These are phyloP conservation scores for Hypocryptadius cinnamomeus DNA, from an alignment of 2,113 vertebrate genomes.

Conservation along the genomic window DNA sequence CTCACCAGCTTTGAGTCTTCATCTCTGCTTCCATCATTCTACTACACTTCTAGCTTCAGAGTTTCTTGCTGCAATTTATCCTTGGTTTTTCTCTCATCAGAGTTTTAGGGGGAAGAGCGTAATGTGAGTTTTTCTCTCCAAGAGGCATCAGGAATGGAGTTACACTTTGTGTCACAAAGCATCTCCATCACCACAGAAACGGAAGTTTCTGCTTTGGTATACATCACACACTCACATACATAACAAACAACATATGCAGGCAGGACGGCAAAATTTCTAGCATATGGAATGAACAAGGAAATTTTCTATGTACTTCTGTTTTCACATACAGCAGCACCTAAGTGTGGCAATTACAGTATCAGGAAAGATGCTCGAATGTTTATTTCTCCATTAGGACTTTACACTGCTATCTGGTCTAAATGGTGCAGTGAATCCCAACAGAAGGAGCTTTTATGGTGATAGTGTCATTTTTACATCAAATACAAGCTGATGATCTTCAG, in stretches of 20 bases:
- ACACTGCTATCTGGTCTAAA: conserved; percentile 39
- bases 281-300: background rate
- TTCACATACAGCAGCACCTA: conserved; percentile 23
- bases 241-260: background rate
- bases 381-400: conserved; percentile 52
- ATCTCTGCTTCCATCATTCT: background rate
- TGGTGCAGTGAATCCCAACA: conserved; percentile 13
- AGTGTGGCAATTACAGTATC: conserved; percentile 26
- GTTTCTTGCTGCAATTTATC: background rate
- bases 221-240: background rate
- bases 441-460: conserved; percentile 48
- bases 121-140: background rate
- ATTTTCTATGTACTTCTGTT: conserved; percentile 29
- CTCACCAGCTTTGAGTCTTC: background rate
- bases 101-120: fast-evolving
- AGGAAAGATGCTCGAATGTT: conserved; percentile 38
- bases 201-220: background rate
- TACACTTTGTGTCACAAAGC: background rate
- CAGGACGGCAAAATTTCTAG: background rate
- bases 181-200: background rate
- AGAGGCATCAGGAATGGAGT: background rate
- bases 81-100: background rate
- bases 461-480: conserved; percentile 40
- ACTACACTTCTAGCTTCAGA: background rate
- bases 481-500: conserved; percentile 28